These are phyloP conservation scores for Xiphias gladius DNA, from an alignment of 2,113 vertebrate species.

Conservation along the genomic window DNA sequence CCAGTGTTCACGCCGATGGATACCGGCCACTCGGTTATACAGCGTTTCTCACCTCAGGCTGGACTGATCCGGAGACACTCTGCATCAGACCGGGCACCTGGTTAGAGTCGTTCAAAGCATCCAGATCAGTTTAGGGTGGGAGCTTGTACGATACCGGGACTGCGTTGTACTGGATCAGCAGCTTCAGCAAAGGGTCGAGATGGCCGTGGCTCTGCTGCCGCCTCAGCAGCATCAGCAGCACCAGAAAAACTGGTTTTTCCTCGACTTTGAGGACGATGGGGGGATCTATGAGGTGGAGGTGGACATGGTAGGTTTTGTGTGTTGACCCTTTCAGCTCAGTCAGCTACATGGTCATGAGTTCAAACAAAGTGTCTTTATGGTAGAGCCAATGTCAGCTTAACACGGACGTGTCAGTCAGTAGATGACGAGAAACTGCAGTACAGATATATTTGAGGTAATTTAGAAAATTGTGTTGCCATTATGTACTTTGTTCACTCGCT, in stretches of 20 bases:
- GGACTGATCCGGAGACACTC: slow-evolving; percentile 9
- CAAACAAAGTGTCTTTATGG: background rate
- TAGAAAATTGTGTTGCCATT: no score
- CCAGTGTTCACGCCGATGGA: slow-evolving; percentile 15
- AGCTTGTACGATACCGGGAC: background rate
- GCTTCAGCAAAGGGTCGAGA: slow-evolving; percentile 15
- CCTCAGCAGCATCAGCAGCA: slow-evolving; percentile 43
- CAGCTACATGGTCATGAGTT: background rate
- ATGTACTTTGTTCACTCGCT: no score
- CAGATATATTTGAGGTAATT: no score
- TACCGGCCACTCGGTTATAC: background rate
- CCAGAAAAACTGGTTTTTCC: slow-evolving; percentile 61
- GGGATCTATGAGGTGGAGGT: slow-evolving; percentile 81
- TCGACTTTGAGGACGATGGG: slow-evolving; percentile 84
- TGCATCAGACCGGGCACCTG: background rate
- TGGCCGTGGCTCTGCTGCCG: slow-evolving; percentile 78
- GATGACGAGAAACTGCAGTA: no score
- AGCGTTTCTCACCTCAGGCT: background rate
- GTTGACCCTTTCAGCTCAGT: background rate
- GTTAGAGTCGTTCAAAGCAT: slow-evolving; percentile 11
- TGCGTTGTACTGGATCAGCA: background rate
- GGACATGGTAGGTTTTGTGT: slow-evolving; percentile 80
- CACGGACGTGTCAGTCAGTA: no score
- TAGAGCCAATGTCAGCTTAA: no score
- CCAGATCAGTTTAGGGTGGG: background rate